Base-by-base conservation (phyloP, 2,113 vertebrate species). In the Serilophus lunatus region DNA sequence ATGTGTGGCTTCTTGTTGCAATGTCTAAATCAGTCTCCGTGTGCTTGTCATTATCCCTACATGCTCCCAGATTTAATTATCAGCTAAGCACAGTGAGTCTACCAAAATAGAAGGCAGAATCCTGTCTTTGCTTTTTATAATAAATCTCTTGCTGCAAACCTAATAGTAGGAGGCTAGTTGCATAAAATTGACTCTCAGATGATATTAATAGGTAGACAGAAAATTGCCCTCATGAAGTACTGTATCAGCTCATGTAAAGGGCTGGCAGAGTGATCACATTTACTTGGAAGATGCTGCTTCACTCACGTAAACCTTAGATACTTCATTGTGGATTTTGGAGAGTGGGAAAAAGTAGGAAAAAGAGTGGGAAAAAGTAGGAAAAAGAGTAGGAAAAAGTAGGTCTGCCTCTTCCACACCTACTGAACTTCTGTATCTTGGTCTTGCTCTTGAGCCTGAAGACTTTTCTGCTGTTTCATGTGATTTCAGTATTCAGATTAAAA, bases 31-130 rank as follows among this genome's bases (percentile, higher is more conserved):
- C 24, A 81, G 59, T 77, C 75, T 92, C n/a, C 50, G 50, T 82
- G 60, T 44, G 18, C 47, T 91, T 69, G 33, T 70, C 10, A 0
- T 94, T 97, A 88, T 92, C 94, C 92, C 56, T 74, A 16, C 2
- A 1, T 92, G 79, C 86, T 94, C 92, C 81, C 79, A 84, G 80
- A 94, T 90, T 96, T 96, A 95, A 96, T 95, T 91, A 96, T 88
- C 76, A 94, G 77, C 88, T 95, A 81, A 92, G 85, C 36, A 81
- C 60, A 69, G 79, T 8, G 29, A 93, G 85, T 60, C 60, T 90
- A 90, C 93, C 60, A 81, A 95, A 95, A 90, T 84, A 95, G 79
- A 94, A 93, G 28, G 76, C 72, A 88, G 69, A 93, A 94, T 95
- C 86, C 92, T 88, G 65, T 93, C 82, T 97, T 92, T 94, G 33